Conservation (phyloP, 2,888 invertebrate species). For the Ommatoiulus sabulosus region DNA sequence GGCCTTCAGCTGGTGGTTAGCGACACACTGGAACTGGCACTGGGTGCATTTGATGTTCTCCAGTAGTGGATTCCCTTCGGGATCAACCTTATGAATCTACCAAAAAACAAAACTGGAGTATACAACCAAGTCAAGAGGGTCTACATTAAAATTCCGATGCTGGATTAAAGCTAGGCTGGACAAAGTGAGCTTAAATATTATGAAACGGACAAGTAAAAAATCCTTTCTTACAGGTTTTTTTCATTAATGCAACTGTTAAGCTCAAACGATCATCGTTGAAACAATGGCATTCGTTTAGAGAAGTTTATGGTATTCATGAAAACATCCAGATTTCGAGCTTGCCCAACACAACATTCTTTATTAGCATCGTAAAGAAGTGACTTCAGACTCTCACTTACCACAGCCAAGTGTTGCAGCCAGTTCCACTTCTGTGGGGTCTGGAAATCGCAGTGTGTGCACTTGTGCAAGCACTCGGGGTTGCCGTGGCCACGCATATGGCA, state of each 20-base stretch:
- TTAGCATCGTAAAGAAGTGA: too few species aligned
- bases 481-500: constrained; percentile 58
- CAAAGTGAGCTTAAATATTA: too few species aligned
- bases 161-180: too few species aligned
- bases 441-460: constrained; percentile 55
- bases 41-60: constrained; percentile 59
- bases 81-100: constrained; percentile 62
- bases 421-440: constrained; percentile 63
- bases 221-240: too few species aligned
- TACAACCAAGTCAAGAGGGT: constrained; percentile 63
- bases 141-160: constrained; percentile 63
- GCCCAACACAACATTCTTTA: too few species aligned
- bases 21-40: constrained; percentile 60
- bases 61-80: constrained; percentile 61
- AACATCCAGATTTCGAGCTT: too few species aligned
- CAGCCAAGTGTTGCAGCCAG: constrained; percentile 63
- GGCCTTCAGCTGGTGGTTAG: constrained; percentile 63
- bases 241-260: too few species aligned
- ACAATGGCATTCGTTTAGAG: too few species aligned
- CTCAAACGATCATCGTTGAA: too few species aligned
- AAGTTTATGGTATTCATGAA: too few species aligned
- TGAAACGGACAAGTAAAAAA: too few species aligned
- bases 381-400: too few species aligned
- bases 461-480: constrained; percentile 61
- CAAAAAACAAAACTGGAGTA: constrained; percentile 61